Base-by-base conservation (phyloP, 2,888 invertebrate genomes). In the Habrosyne pyritoides region DNA sequence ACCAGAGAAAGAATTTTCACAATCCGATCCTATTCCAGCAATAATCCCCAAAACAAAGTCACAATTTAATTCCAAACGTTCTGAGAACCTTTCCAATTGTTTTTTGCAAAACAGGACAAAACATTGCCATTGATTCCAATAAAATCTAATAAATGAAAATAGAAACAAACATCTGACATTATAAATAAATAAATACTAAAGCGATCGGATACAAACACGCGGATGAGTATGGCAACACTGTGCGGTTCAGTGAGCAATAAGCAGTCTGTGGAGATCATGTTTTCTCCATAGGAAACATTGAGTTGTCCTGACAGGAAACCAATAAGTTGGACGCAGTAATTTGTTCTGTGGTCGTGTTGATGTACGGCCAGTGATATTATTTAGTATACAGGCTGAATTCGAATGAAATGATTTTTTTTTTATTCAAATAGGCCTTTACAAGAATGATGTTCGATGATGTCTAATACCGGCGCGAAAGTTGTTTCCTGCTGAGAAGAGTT, bases 341-440 rank as follows among this genome's bases (percentile, higher is more conserved):
- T 70, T 71, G 73, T 68, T 63, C 48, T 73, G 70, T 52, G 73
- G 73, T 69, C 61, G 55, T 52, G 54, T 53, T 56, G 56, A 55
- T 14, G 18, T 18, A 18, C 14, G 14, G 10, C 14, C 14, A 2
- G 8, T 42, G 14, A 42, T 5, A 14, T 42, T 42, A 42, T 24
- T 24, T 24, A 24, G 3, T 24, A 24, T 42, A 42, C 42, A 42
- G 42, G 42, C 8, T 42, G 42, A 18, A 18, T n/a, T n/a, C n/a
- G n/a, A n/a, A n/a, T n/a, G n/a, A n/a, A n/a, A n/a, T n/a, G n/a
- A n/a, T n/a, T n/a, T n/a, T n/a, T n/a, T n/a, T n/a, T n/a, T n/a
- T n/a, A n/a, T n/a, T n/a, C n/a, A n/a, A n/a, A n/a, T n/a, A n/a
- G n/a, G n/a, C n/a, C n/a, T n/a, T n/a, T n/a, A n/a, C n/a, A n/a